Conservation (phyloP, 2,888 invertebrate species). For the Netelia fuscicornis region DNA sequence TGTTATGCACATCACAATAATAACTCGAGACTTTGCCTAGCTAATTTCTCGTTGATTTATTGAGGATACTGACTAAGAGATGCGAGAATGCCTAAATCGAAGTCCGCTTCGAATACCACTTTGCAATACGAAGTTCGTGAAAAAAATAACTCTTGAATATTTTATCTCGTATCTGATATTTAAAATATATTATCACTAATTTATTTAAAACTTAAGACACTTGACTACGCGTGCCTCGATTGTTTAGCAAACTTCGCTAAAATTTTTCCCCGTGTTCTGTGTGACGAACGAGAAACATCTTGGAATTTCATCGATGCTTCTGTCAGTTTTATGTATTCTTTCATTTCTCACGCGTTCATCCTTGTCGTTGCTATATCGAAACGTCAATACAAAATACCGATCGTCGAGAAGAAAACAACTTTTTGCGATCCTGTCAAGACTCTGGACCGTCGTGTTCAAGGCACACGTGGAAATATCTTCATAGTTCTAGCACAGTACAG, state of each 20-base stretch:
- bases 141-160: no score
- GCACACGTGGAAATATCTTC: background rate
- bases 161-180: no score
- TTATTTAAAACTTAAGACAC: no score
- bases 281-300: background rate
- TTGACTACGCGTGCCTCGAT: no score
- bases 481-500: background rate
- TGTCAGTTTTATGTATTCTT: background rate
- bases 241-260: no score
- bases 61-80: background rate
- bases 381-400: background rate
- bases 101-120: background rate
- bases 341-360: background rate
- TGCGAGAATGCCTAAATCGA: background rate
- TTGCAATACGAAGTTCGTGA: background rate
- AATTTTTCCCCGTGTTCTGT: background rate
- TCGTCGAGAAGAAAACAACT: constrained; percentile 35
- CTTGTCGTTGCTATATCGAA: constrained; percentile 18
- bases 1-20: background rate
- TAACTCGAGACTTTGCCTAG: no score
- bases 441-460: background rate
- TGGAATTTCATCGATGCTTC: background rate
- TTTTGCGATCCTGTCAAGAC: constrained; percentile 15
- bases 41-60: background rate
- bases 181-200: no score